Evolutionary conservation across 2,888 invertebrate species (phyloP), one percentile per base, ranked within the genome.

Genomic region (Lasioglossum oenotherae): DNA sequence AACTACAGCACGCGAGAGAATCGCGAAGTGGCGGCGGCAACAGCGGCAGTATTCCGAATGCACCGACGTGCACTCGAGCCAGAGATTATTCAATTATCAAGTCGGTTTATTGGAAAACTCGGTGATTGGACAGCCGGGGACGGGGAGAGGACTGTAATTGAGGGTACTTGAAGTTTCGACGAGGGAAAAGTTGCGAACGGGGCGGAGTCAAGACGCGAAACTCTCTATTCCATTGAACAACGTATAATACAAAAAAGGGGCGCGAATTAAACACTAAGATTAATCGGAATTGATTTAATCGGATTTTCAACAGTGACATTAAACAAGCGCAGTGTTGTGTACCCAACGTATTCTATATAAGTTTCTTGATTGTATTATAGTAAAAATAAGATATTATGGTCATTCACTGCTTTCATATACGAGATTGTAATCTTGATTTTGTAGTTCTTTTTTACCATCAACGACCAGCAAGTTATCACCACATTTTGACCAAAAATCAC

Each of bases 21-120:
- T 31, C 35, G 23, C 23, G 16, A 19, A 69, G 69, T 19, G 35
- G 35, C 35, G 35, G 35, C 35, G 35, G 35, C 35, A 35, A 1
- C 69, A 4, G 67, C 19, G 31, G 3, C 38, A 38, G 69, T 38
- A 35, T 38, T 69, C 23, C 38, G 35, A 69, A 69, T 69, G 69
- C 69, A 69, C 23, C 69, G 38, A 1, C 35, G 38, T 69, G 35
- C 23, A 35, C 69, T 23, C 10, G 23, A 38, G 35, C 10, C 69
- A 35, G 38, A 69, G 69, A 69, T 69, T 69, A 69, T 69, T 69
- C 69, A 69, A 69, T 38, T 8, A 69, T 69, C 69, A 69, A 69
- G 69, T 69, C 69, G 69, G 69, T 69, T 69, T 69, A 69, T 69
- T 38, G 69, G 69, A 69, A 69, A 69, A 69, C 69, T 69, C 69